Conservation (phyloP, 1,140 invertebrate species). For the Ips nitidus region DNA sequence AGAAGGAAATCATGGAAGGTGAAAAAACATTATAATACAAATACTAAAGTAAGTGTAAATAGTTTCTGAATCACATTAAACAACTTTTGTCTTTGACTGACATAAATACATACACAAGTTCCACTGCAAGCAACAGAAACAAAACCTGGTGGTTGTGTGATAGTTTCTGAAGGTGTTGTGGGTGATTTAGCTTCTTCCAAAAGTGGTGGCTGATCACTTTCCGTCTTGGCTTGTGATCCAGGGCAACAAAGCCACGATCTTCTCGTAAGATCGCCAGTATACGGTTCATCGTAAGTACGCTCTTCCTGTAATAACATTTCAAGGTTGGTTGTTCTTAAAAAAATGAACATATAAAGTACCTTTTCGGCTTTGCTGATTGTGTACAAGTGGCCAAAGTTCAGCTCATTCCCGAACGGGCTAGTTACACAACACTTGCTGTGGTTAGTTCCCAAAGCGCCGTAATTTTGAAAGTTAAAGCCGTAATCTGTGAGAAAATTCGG, state of each 20-base stretch:
- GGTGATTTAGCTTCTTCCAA: slow-evolving; percentile 39
- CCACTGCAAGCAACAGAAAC: slow-evolving; percentile 39
- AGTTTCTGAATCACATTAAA: too few species aligned
- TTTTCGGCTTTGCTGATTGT: slow-evolving; percentile 47
- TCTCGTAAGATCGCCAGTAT: slow-evolving; percentile 47
- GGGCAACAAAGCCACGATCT: slow-evolving; percentile 52
- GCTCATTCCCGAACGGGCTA: slow-evolving; percentile 42
- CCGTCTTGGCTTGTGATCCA: slow-evolving; percentile 44
- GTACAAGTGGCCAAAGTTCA: slow-evolving; percentile 49
- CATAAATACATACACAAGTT: slow-evolving; percentile 48
- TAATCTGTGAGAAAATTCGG: slow-evolving; percentile 48
- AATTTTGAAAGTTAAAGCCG: slow-evolving; percentile 46
- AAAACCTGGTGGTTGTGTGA: slow-evolving; percentile 46
- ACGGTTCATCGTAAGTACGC: slow-evolving; percentile 52
- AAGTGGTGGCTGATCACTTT: slow-evolving; percentile 45
- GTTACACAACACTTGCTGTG: slow-evolving; percentile 47
- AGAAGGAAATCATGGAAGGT: too few species aligned
- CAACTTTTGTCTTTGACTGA: not conserved
- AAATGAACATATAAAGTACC: slow-evolving; percentile 4
- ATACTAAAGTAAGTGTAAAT: too few species aligned
- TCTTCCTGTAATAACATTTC: slow-evolving; percentile 39
- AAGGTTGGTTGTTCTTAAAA: not conserved
- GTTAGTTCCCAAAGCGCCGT: slow-evolving; percentile 39
- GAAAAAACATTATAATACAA: too few species aligned
- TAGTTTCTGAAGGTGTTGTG: slow-evolving; percentile 40